Base-by-base conservation (phyloP, 2,113 vertebrate species). In the Centropristis striata region DNA sequence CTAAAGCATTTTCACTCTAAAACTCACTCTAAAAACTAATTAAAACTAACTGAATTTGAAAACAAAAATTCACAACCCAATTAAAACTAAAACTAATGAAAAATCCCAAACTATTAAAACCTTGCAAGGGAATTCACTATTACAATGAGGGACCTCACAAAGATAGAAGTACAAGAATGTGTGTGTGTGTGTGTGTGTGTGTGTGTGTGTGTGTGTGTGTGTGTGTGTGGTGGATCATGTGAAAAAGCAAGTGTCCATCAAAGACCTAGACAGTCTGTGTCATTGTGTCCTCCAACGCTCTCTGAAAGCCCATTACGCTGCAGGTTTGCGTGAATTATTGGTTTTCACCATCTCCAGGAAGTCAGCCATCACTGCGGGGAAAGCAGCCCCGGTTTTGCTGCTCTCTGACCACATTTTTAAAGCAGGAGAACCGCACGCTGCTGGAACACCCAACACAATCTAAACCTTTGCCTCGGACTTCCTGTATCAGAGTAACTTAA, bases 311-410 rank as follows among this genome's bases (percentile, higher is more conserved):
- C 50, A 81, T 90, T 86, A 83, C 55, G 4, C 49, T 37, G 21
- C 74, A 51, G 54, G 71, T 73, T 81, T 75, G 75, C 69, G 77
- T 76, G 83, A 89, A 75, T 75, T 70, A 88, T 88, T 78, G 84
- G 71, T 74, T 89, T 88, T 74, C 64, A 53, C 36, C 72, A 49
- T 80, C 55, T 80, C 32, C 58, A 50, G 59, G 50, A 85, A 57
- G 73, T 79, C 14, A 1, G 39, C 21, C 71, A 2, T 71, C 67
- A 20, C 37, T 50, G 42, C 39, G n/a, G 59, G 50, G 65, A 75
- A 47, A 79, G 60, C 66, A 18, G 65, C 25, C 41, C 2, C 11
- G 39, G 23, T 57, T 80, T 65, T 71, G 50, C 63, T n/a, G 18
- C 41, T 28, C 44, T 60, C 37, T 23, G 64, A 23, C 47, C 14